phyloP scores from a whole-genome alignment of 1,140 invertebrate genomes.

The Diplogasteroides magnus region DNA sequence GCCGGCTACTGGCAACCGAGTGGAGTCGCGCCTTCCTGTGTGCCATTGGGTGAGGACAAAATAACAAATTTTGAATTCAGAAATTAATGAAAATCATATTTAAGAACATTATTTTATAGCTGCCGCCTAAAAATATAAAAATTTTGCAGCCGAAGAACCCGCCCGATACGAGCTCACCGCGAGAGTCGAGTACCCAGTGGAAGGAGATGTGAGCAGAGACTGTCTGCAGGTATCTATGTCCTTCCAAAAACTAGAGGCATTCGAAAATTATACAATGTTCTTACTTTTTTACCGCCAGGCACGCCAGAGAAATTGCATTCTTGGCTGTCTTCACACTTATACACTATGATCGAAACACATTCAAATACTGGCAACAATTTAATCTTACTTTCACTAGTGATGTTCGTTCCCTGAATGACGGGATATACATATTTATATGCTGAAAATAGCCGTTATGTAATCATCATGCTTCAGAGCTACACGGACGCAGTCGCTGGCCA shows the following conservation, averaged over 20 bases:
- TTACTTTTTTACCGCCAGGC: too few relatives aligned
- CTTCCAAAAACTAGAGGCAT: neutral
- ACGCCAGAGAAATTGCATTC: too few relatives aligned
- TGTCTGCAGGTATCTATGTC: conserved; percentile 63
- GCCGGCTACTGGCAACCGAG: conserved; percentile 63
- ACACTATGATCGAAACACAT: too few relatives aligned
- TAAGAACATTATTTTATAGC: too few relatives aligned
- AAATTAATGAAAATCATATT: too few relatives aligned
- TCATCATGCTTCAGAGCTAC: conserved; percentile 64
- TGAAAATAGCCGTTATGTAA: neutral
- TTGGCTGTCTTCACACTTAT: too few relatives aligned
- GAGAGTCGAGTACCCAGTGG: conserved; percentile 78
- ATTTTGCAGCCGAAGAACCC: conserved; percentile 65
- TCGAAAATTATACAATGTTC: too few relatives aligned
- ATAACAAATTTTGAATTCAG: neutral
- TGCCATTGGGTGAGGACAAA: conserved; percentile 25
- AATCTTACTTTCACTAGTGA: too few relatives aligned
- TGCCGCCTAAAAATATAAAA: neutral
- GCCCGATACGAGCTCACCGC: conserved; percentile 85
- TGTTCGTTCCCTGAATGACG: too few relatives aligned
- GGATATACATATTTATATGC: too few relatives aligned
- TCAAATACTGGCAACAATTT: too few relatives aligned
- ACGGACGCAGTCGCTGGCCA: conserved; percentile 72
- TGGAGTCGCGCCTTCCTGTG: conserved; percentile 39
- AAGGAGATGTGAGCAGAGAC: conserved; percentile 74